Conservation (phyloP, 2,888 invertebrate genomes). For the Brachyptera putata region DNA sequence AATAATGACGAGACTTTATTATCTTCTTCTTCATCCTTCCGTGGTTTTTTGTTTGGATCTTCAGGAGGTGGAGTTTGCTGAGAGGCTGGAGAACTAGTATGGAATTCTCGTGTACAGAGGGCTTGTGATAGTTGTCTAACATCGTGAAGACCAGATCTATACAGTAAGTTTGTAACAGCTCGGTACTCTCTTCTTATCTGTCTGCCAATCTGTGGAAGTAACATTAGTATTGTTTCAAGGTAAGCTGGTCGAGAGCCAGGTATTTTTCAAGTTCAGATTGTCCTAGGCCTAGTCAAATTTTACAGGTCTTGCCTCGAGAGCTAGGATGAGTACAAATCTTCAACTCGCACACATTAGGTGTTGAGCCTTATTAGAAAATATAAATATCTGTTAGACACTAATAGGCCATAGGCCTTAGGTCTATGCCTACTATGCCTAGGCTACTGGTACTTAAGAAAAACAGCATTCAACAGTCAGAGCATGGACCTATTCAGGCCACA, state of each 20-base stretch:
- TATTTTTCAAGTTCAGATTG: not conserved
- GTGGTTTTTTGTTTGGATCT: conserved; percentile 36
- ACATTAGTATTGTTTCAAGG: not conserved
- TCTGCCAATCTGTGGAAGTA: conserved; percentile 37
- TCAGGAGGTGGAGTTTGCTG: conserved; percentile 22
- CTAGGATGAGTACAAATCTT: too few species aligned
- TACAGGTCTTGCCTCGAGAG: too few species aligned
- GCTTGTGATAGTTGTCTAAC: conserved; percentile 35
- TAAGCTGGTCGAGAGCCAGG: too few species aligned
- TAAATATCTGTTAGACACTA: too few species aligned
- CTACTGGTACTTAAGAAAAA: too few species aligned
- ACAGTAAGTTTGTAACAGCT: conserved; percentile 47
- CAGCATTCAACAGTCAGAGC: too few species aligned
- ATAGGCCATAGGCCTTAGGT: too few species aligned
- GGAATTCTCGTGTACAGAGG: conserved; percentile 28
- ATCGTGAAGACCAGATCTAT: conserved; percentile 34
- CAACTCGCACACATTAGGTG: too few species aligned
- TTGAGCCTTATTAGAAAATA: too few species aligned
- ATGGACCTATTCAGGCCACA: too few species aligned
- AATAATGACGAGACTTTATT: conserved; percentile 67
- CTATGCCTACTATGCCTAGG: too few species aligned
- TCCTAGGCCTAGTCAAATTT: not conserved
- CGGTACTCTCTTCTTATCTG: conserved; percentile 52
- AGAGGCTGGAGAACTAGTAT: conserved; percentile 28
- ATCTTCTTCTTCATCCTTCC: conserved; percentile 52